A percentile compares a stretch with the other conserved stretches of the same genome.
phyloP scores from a whole-genome alignment of 2,888 invertebrate genomes.

The Sympetrum striolatum region DNA sequence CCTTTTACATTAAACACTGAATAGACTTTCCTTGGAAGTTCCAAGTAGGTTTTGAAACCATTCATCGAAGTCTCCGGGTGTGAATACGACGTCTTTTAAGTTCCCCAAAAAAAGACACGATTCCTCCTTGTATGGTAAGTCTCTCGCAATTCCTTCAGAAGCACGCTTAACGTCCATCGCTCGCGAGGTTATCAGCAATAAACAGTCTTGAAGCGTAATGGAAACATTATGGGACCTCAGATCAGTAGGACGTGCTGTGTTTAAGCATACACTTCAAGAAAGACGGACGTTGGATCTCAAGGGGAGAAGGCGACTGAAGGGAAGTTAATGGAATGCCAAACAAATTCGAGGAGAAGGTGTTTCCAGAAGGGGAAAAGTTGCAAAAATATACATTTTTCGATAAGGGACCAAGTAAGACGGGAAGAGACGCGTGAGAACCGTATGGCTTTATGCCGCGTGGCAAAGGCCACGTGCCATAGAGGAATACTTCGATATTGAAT shows the following conservation, averaged over 20 bases:
- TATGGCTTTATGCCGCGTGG: too few relatives aligned
- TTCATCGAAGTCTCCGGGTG: too few relatives aligned
- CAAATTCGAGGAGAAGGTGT: background rate
- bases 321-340: conserved; percentile 9
- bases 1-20: too few relatives aligned
- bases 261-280: background rate
- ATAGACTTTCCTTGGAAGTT: too few relatives aligned
- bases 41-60: too few relatives aligned
- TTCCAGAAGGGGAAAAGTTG: background rate
- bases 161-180: background rate
- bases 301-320: background rate
- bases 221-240: background rate
- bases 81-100: too few relatives aligned
- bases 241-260: background rate
- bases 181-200: background rate
- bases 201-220: background rate
- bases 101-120: too few relatives aligned
- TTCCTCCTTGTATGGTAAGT: too few relatives aligned
- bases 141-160: too few relatives aligned
- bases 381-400: background rate
- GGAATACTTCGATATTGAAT: too few relatives aligned
- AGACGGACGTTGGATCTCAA: background rate
- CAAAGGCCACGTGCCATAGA: too few relatives aligned
- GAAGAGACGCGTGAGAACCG: background rate
- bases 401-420: background rate